Conservation (phyloP, 2,797 vertebrate species). For the Myiothlypis coronata region DNA sequence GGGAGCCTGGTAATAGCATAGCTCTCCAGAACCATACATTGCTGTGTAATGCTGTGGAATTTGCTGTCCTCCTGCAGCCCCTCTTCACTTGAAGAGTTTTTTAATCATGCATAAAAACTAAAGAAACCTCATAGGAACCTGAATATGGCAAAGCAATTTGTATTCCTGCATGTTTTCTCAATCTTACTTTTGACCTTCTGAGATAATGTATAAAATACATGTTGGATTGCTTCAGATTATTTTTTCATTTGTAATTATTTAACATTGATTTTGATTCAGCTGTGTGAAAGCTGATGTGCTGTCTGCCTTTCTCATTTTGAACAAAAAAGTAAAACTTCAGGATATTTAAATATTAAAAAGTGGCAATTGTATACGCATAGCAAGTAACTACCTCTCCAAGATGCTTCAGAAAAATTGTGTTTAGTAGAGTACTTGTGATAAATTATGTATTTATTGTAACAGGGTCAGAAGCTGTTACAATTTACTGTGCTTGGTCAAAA, state of each 20-base stretch:
- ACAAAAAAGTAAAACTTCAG: constrained; percentile 63
- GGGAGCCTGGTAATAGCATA: background rate
- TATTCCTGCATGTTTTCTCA: constrained; percentile 29
- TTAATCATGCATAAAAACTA: constrained; percentile 59
- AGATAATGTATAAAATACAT: constrained; percentile 55
- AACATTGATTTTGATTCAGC: constrained; percentile 60
- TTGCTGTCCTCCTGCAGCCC: background rate
- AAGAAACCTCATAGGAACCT: constrained; percentile 53
- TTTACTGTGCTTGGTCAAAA: constrained; percentile 63
- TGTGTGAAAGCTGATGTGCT: constrained; percentile 22
- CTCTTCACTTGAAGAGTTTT: background rate
- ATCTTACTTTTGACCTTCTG: constrained; percentile 60
- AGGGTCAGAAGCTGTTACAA: constrained; percentile 60
- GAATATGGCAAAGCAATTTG: constrained; percentile 67
- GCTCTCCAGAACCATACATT: background rate
- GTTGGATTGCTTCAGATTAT: background rate
- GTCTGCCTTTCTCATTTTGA: constrained; percentile 33
- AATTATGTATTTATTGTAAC: constrained; percentile 70
- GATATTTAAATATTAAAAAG: constrained; percentile 73
- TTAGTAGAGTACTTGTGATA: constrained; percentile 66
- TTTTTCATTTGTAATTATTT: constrained; percentile 48
- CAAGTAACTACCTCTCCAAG: constrained; percentile 50
- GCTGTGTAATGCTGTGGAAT: background rate
- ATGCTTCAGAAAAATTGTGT: constrained; percentile 61
- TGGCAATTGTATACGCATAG: constrained; percentile 54